Evolutionary conservation across 2,113 vertebrate species (phyloP).

Genomic region (Archocentrus centrarchus): DNA sequence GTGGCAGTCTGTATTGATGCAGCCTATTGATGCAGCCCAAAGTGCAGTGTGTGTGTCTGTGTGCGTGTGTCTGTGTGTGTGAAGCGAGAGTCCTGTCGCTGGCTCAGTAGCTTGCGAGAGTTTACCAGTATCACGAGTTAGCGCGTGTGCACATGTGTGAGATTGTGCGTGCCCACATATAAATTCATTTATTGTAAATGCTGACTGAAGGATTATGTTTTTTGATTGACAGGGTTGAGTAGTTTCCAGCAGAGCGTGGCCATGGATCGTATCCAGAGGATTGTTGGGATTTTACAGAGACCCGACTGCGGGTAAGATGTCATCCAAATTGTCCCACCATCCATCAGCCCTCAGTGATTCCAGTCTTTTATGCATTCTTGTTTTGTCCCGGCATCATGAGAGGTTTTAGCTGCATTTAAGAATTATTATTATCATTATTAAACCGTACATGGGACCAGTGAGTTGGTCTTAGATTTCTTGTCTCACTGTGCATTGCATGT

Average conservation of each 20-base stretch:
- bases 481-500: constrained; percentile 22
- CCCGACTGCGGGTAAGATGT: constrained; percentile 88
- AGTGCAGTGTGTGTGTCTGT: constrained; percentile 25
- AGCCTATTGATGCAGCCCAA: constrained; percentile 42
- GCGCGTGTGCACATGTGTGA: background rate
- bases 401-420: background rate
- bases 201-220: constrained; percentile 58
- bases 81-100: constrained; percentile 16
- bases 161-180: background rate
- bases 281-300: constrained; percentile 91
- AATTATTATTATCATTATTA: constrained; percentile 8
- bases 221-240: constrained; percentile 86
- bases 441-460: background rate
- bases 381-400: background rate
- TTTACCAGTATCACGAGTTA: constrained; percentile 17
- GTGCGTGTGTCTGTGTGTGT: background rate
- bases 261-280: constrained; percentile 94
- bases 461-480: constrained; percentile 28
- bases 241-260: constrained; percentile 95
- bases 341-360: background rate
- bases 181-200: background rate
- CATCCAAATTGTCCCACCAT: background rate
- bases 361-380: background rate
- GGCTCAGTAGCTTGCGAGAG: constrained; percentile 40
- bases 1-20: constrained; percentile 41